phyloP scores from a whole-genome alignment of 2,113 vertebrate genomes.

The Tachysurus vachellii region DNA sequence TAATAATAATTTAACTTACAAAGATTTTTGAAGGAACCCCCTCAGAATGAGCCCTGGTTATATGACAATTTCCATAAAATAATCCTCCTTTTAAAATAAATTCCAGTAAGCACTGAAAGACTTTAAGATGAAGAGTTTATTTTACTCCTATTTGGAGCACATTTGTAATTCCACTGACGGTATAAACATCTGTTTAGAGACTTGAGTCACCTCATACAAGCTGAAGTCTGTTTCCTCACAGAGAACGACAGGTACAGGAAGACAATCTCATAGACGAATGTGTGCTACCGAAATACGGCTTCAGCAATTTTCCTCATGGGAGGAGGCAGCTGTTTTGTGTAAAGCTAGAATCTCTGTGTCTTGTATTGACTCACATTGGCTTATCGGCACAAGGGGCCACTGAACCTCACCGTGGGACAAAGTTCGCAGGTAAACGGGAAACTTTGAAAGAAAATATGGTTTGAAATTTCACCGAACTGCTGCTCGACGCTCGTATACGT shows the following conservation, averaged over 20 bases:
- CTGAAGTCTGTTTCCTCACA: background rate
- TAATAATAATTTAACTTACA: background rate
- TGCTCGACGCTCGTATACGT: background rate
- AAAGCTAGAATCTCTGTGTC: conserved; percentile 31
- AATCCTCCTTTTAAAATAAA: background rate
- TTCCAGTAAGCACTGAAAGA: background rate
- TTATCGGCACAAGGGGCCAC: conserved; percentile 48
- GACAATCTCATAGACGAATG: background rate
- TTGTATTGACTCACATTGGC: conserved; percentile 43
- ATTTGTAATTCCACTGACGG: background rate
- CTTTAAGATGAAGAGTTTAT: background rate
- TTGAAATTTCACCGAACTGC: conserved; percentile 30
- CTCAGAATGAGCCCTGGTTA: too few species aligned
- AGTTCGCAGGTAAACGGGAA: conserved; percentile 43
- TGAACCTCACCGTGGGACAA: conserved; percentile 46
- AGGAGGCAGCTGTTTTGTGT: conserved; percentile 26
- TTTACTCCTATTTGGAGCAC: background rate
- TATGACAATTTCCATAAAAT: too few species aligned
- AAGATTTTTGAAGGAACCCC: background rate
- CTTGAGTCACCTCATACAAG: background rate
- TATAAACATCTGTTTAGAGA: background rate
- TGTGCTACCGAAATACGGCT: background rate
- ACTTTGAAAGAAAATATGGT: conserved; percentile 15
- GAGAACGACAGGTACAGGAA: background rate
- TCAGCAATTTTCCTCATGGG: background rate